Conservation (phyloP, 2,797 vertebrate genomes). For the Enteromius fasciolatus region DNA sequence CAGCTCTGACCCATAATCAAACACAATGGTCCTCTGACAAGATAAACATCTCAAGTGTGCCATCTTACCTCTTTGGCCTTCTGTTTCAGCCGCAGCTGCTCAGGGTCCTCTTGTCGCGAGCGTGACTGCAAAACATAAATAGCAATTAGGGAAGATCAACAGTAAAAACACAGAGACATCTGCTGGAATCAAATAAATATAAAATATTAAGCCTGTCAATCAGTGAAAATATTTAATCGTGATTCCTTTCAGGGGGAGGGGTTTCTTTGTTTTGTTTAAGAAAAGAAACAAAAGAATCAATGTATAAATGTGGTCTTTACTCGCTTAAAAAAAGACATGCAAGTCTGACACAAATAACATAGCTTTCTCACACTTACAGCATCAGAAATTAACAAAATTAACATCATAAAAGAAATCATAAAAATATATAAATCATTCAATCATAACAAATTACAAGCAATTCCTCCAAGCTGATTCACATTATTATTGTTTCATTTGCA, state of each 20-base stretch:
- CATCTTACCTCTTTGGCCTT: slow-evolving; percentile 94
- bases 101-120: slow-evolving; percentile 97
- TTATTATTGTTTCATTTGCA: not conserved
- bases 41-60: slow-evolving; percentile 21
- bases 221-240: not conserved
- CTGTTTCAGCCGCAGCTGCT: slow-evolving; percentile 95
- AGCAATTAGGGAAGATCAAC: slow-evolving; percentile 38
- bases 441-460: not conserved
- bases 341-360: not conserved
- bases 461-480: not conserved
- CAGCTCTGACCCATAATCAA: slow-evolving; percentile 26
- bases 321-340: too few species aligned
- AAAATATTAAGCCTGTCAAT: slow-evolving; percentile 15
- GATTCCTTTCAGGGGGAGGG: not conserved
- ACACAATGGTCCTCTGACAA: slow-evolving; percentile 46
- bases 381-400: not conserved
- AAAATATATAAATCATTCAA: not conserved
- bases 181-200: slow-evolving; percentile 25
- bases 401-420: not conserved
- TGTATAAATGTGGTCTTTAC: too few species aligned
- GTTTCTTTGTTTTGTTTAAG: not conserved
- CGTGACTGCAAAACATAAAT: slow-evolving; percentile 83
- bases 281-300: not conserved
- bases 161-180: slow-evolving; percentile 25
- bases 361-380: not conserved